Evolutionary conservation across 1,140 invertebrate species (phyloP).

Genomic region (Hyles euphorbiae): DNA sequence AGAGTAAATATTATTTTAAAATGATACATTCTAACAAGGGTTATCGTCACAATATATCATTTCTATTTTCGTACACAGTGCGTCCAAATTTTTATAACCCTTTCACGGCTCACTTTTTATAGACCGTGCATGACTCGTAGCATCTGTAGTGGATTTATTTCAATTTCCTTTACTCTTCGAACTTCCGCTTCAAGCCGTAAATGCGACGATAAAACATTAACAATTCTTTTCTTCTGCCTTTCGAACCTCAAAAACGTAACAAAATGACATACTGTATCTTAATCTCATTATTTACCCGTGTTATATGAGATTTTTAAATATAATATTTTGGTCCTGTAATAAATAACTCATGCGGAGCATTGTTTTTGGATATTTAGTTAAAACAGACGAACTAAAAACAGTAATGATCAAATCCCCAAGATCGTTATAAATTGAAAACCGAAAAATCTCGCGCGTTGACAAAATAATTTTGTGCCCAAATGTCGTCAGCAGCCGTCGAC

Average conservation of each 20-base stretch:
- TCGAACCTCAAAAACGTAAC: background rate
- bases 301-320: too few relatives aligned
- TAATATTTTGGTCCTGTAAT: too few relatives aligned
- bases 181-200: constrained; percentile 61
- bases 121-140: constrained; percentile 56
- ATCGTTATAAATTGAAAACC: background rate
- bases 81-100: constrained; percentile 58
- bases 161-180: constrained; percentile 64
- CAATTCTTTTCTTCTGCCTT: constrained; percentile 16
- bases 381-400: too few relatives aligned
- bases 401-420: too few relatives aligned
- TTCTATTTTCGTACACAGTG: constrained; percentile 42
- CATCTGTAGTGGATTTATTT: constrained; percentile 69
- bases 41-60: constrained; percentile 6
- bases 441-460: constrained; percentile 9
- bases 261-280: too few relatives aligned
- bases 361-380: too few relatives aligned
- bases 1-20: too few relatives aligned
- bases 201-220: constrained; percentile 63
- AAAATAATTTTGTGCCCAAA: constrained; percentile 24
- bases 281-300: too few relatives aligned
- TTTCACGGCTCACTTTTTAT: constrained; percentile 54
- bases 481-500: constrained; percentile 46
- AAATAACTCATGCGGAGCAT: too few relatives aligned
- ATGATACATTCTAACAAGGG: too few relatives aligned